phyloP scores from a whole-genome alignment of 2,113 vertebrate species.

The Empidonax traillii region DNA sequence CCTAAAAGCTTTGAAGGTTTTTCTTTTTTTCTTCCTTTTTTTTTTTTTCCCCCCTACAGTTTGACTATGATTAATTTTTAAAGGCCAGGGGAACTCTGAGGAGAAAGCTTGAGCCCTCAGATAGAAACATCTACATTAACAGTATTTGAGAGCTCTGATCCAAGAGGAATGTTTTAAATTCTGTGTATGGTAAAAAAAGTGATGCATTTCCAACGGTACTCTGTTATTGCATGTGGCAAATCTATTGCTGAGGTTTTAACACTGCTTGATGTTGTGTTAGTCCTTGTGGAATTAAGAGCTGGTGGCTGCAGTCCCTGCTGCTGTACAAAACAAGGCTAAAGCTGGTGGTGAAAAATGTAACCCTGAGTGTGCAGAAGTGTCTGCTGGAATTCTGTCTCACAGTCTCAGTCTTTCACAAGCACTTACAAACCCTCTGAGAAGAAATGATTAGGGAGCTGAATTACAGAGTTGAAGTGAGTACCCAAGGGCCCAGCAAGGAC shows the following conservation, averaged over 20 bases:
- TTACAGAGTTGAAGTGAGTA: not conserved
- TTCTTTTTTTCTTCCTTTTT: not conserved
- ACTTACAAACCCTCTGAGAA: not conserved
- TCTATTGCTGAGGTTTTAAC: not conserved
- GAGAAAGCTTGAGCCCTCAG: not conserved
- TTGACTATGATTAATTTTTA: conserved; percentile 36
- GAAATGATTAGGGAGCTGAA: not conserved
- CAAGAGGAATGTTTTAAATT: not conserved
- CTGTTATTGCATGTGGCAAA: not conserved
- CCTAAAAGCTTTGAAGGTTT: not conserved
- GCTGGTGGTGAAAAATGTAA: not conserved
- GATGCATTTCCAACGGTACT: not conserved
- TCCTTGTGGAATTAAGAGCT: not conserved
- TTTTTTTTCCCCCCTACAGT: too few relatives aligned
- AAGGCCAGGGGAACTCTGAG: not conserved
- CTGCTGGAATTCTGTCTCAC: not conserved
- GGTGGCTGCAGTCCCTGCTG: not conserved
- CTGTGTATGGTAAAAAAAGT: not conserved
- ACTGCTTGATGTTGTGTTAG: not conserved
- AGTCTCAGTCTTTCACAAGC: not conserved
- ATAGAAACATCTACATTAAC: not conserved
- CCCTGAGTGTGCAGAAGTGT: not conserved
- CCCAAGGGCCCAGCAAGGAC: not conserved
- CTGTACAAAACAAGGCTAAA: not conserved
- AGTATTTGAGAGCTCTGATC: not conserved